These are phyloP conservation scores for Thinocorus orbignyianus DNA, from an alignment of 2,113 vertebrate species.

Conservation along the genomic window DNA sequence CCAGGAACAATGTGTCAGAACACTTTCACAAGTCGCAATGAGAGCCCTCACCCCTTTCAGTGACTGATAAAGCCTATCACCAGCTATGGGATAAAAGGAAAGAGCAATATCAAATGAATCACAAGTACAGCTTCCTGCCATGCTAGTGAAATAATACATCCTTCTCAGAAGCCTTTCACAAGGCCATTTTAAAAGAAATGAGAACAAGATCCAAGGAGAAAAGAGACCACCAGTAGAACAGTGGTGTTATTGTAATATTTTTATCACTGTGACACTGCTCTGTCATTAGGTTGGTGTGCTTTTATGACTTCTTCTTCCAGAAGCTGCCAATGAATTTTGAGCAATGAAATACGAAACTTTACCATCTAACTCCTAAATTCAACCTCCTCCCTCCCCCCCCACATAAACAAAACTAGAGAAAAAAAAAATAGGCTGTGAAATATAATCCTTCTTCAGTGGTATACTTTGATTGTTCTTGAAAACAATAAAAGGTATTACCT, in stretches of 20 bases:
- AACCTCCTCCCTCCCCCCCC: too few relatives aligned
- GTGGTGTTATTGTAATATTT: neutral
- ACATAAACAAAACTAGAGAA: neutral
- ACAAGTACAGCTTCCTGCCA: constrained; percentile 1
- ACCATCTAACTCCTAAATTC: neutral
- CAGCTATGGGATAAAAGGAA: neutral
- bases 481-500: neutral
- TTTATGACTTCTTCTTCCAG: neutral
- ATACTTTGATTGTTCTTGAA: neutral
- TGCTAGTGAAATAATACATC: neutral
- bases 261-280: neutral
- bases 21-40: neutral
- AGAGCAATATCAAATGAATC: neutral
- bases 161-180: constrained; percentile 19
- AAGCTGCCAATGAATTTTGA: neutral
- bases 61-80: neutral
- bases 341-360: neutral
- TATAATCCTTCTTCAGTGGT: neutral
- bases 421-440: neutral
- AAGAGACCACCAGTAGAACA: neutral
- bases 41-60: neutral
- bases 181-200: neutral
- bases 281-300: neutral
- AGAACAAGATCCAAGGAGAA: neutral
- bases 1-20: neutral